Conservation (phyloP, 1,140 invertebrate species). For the Ericerus pela region DNA sequence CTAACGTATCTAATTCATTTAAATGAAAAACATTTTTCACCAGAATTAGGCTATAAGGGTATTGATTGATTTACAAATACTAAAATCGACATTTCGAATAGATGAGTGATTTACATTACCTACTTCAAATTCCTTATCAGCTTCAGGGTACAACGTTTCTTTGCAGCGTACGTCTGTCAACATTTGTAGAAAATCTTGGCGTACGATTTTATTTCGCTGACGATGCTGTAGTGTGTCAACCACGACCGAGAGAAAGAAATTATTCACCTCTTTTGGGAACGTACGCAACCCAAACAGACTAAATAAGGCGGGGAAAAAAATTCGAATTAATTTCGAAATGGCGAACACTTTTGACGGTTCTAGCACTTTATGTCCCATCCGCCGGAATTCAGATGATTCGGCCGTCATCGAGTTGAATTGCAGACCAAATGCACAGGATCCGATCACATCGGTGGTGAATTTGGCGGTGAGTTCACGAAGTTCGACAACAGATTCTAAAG, state of each 20-base stretch:
- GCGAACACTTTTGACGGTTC: constrained; percentile 26
- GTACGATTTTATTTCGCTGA: constrained; percentile 30
- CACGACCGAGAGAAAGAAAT: constrained; percentile 36
- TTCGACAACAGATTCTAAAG: constrained; percentile 24
- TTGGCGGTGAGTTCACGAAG: constrained; percentile 32
- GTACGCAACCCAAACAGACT: constrained; percentile 16
- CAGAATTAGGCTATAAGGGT: no score
- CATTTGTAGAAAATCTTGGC: constrained; percentile 32
- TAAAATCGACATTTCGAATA: no score
- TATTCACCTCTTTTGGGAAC: constrained; percentile 21
- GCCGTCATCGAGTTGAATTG: constrained; percentile 36
- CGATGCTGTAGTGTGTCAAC: constrained; percentile 32
- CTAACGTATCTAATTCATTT: no score
- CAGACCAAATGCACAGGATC: constrained; percentile 39
- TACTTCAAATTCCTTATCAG: constrained; percentile 2
- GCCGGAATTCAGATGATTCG: constrained; percentile 34
- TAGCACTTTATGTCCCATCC: constrained; percentile 31
- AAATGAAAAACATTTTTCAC: no score
- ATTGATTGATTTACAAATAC: no score
- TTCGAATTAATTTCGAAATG: constrained; percentile 17
- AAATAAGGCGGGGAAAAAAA: constrained; percentile 18
- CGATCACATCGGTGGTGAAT: constrained; percentile 41
- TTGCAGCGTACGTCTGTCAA: constrained; percentile 18
- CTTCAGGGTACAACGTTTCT: background rate
- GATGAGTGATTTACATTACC: no score